Percentiles rank a stretch among this genome's conserved stretches.
phyloP scores from a whole-genome alignment of 2,797 vertebrate genomes.

The Arctocebus calabarensis region DNA sequence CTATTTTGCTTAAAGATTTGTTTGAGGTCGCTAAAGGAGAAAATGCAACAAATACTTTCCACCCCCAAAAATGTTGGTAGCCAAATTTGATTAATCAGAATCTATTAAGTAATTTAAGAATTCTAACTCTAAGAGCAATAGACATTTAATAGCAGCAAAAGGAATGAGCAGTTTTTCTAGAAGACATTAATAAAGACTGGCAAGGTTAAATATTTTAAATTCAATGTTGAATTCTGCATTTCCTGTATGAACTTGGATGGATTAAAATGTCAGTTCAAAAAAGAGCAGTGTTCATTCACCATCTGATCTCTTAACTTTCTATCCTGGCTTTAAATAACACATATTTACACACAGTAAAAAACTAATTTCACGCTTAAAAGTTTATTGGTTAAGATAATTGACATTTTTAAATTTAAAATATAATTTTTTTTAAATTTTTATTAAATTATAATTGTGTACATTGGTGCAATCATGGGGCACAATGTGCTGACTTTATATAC shows the following conservation, averaged over 20 bases:
- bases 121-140: neutral
- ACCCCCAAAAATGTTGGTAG: neutral
- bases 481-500: too few relatives aligned
- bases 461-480: too few relatives aligned
- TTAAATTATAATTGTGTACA: too few relatives aligned
- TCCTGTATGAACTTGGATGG: neutral
- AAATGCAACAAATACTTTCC: neutral
- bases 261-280: neutral
- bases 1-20: neutral
- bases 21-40: neutral
- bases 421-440: too few relatives aligned
- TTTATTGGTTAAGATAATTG: slow-evolving; percentile 35
- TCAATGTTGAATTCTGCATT: neutral
- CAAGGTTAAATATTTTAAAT: neutral
- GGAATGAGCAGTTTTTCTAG: neutral
- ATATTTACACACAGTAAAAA: slow-evolving; percentile 43
- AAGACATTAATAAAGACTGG: neutral
- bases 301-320: neutral
- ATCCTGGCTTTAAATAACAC: neutral
- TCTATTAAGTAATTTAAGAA: neutral
- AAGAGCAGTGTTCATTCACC: neutral
- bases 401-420: slow-evolving; percentile 29
- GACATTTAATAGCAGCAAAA: neutral
- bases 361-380: neutral
- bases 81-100: neutral